phyloP scores from a whole-genome alignment of 2,113 vertebrate genomes.

The Gadus macrocephalus region DNA sequence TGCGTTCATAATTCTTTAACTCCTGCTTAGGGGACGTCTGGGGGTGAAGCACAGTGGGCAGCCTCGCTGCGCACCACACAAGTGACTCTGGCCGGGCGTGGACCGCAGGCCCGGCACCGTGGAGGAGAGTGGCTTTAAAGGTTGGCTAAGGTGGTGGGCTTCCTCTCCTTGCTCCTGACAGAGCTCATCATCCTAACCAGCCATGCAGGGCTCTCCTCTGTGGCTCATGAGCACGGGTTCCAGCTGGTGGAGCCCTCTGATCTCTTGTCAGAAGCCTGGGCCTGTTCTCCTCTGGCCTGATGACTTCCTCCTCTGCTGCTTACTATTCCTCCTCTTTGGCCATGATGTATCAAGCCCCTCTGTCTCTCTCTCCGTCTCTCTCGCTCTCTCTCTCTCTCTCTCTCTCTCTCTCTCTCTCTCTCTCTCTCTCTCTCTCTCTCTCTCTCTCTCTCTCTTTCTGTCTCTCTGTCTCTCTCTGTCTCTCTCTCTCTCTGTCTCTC shows the following conservation, averaged over 20 bases:
- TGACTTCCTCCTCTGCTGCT: conserved; percentile 53
- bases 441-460: conserved; percentile 36
- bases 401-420: conserved; percentile 48
- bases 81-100: neutral
- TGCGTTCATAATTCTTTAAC: conserved; percentile 50
- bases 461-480: conserved; percentile 22
- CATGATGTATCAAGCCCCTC: conserved; percentile 10
- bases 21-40: conserved; percentile 26
- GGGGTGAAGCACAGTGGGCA: neutral
- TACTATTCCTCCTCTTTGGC: conserved; percentile 54
- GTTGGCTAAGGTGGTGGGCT: neutral
- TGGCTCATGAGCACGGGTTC: conserved; percentile 49
- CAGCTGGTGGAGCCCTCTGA: conserved; percentile 63
- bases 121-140: neutral
- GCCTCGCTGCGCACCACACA: neutral
- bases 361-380: conserved; percentile 26
- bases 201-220: neutral
- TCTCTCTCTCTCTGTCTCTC: conserved; percentile 43
- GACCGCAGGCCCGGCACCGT: neutral
- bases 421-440: conserved; percentile 26
- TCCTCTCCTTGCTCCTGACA: too few species aligned
- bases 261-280: conserved; percentile 67
- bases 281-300: conserved; percentile 53
- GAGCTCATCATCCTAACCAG: too few species aligned
- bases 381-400: conserved; percentile 37